Conservation (phyloP, 2,888 invertebrate species). For the Fissipunctia ypsillon region DNA sequence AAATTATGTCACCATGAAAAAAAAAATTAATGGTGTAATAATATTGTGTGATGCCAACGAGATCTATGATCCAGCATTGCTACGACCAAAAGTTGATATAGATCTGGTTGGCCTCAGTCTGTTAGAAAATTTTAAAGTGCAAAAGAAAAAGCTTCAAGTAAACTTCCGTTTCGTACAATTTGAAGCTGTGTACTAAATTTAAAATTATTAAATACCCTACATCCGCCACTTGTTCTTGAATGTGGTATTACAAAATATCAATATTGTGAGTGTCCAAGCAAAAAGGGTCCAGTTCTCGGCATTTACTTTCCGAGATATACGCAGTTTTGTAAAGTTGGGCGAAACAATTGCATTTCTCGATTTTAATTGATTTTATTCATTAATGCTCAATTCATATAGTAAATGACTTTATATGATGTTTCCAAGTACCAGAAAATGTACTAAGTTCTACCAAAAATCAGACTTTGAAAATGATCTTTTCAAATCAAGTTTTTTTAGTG, state of each 20-base stretch:
- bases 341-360: too few species aligned
- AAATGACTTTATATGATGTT: too few species aligned
- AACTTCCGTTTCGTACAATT: constrained; percentile 26
- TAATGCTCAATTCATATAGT: too few species aligned
- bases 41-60: constrained; percentile 36
- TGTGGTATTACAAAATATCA: constrained; percentile 38
- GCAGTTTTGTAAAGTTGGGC: too few species aligned
- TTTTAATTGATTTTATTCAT: too few species aligned
- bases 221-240: constrained; percentile 3
- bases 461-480: too few species aligned
- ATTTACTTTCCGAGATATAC: too few species aligned
- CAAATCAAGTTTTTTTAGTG: too few species aligned
- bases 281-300: too few species aligned
- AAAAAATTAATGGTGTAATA: constrained; percentile 5
- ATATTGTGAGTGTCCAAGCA: too few species aligned
- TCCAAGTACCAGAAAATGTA: too few species aligned
- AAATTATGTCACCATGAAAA: constrained; percentile 7
- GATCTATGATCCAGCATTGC: constrained; percentile 41
- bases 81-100: constrained; percentile 43
- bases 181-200: neutral
- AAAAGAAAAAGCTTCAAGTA: constrained; percentile 37
- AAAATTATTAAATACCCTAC: neutral
- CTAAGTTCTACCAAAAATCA: too few species aligned
- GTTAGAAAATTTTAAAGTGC: constrained; percentile 29
- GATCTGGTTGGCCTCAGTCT: constrained; percentile 34